A percentile compares a stretch with the other conserved stretches of the same genome.
phyloP scores from a whole-genome alignment of 2,888 invertebrate genomes.

The Ecliptopera silaceata region DNA sequence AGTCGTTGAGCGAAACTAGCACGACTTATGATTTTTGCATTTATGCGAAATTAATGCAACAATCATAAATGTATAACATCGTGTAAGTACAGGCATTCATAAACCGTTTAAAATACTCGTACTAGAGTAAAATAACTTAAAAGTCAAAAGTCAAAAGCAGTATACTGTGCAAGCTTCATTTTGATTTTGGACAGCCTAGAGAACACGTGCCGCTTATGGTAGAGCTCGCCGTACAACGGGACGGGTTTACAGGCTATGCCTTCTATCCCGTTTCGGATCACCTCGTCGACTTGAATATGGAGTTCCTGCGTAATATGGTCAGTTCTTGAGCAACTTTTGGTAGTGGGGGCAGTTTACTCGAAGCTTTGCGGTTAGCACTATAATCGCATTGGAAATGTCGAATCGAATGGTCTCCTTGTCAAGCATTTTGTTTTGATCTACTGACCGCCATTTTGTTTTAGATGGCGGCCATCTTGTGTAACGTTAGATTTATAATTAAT shows the following conservation, averaged over 20 bases:
- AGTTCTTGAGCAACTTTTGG: constrained; percentile 11
- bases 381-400: neutral
- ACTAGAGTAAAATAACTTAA: neutral
- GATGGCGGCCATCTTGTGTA: constrained; percentile 1
- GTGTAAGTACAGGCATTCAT: neutral
- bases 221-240: constrained; percentile 5
- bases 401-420: neutral
- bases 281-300: neutral
- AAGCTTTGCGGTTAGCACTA: neutral
- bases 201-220: constrained; percentile 8
- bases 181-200: constrained; percentile 7
- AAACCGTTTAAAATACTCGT: neutral
- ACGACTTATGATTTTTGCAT: too few relatives aligned
- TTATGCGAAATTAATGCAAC: neutral
- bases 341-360: neutral
- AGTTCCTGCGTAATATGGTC: constrained; percentile 11
- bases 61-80: neutral
- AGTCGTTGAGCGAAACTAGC: neutral
- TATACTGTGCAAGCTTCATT: constrained; percentile 3
- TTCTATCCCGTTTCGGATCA: constrained; percentile 6
- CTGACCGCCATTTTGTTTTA: constrained; percentile 1
- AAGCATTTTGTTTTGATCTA: neutral
- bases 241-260: constrained; percentile 1
- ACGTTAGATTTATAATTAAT: neutral
- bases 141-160: neutral